Evolutionary conservation across 2,888 invertebrate species (phyloP).

Genomic region (Chloroclysta siterata): DNA sequence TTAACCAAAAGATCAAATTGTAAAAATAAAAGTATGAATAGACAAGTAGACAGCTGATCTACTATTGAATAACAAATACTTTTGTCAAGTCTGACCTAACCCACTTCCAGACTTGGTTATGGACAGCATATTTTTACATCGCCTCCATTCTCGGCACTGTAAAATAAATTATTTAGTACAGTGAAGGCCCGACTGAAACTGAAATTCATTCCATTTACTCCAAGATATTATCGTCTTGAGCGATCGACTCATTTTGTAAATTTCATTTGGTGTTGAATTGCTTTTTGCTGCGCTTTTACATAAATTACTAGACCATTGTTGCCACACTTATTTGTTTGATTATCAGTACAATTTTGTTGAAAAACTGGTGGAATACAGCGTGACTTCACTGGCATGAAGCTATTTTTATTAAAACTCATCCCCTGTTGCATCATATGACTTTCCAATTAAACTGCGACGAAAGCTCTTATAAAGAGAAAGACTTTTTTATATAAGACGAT

Average conservation of each 20-base stretch:
- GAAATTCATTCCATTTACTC: conserved; percentile 54
- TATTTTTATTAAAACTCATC: no score
- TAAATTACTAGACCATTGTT: conserved; percentile 2
- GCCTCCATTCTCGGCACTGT: conserved; percentile 28
- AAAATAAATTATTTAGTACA: conserved; percentile 43
- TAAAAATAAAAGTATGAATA: no score
- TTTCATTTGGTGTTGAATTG: conserved; percentile 43
- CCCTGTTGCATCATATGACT: no score
- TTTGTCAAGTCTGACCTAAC: conserved; percentile 21
- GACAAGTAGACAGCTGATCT: no score
- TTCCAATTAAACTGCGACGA: no score
- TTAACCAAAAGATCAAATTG: no score
- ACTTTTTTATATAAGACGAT: no score
- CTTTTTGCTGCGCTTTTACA: conserved; percentile 31
- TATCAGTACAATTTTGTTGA: background rate
- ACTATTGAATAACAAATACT: conserved; percentile 4
- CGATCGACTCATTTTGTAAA: conserved; percentile 46
- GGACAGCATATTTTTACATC: conserved; percentile 32
- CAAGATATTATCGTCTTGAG: conserved; percentile 45
- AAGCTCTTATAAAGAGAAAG: no score
- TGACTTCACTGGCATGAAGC: background rate
- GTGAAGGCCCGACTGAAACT: conserved; percentile 31
- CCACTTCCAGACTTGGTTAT: conserved; percentile 26
- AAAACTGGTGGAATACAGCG: background rate
- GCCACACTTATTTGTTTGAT: background rate